Base-by-base conservation (phyloP, 2,113 vertebrate species). In the Carassius gibelio region DNA sequence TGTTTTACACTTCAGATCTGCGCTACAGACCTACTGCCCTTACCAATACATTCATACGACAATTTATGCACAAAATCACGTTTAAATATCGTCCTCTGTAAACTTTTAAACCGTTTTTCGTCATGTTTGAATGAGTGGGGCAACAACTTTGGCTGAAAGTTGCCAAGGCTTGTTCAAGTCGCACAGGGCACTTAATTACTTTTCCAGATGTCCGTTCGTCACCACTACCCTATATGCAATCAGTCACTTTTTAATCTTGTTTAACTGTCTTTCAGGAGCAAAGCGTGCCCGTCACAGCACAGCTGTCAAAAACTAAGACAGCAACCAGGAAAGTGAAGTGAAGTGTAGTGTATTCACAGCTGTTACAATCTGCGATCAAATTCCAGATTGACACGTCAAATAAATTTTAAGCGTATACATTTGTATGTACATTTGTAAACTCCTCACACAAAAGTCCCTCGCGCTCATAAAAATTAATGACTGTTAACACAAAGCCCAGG, bases 111-210 rank as follows among this genome's bases (percentile, higher is more conserved):
- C 84, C 77, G 61, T 86, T 86, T 64, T 82, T 38, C 59, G 76
- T 17, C 23, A 17, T 57, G 85, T 88, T 84, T 88, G 87, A 88
- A 88, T 88, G 85, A 81, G 30, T 48, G 69, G 62, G 42, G 52
- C n/a, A 80, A 79, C 62, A 45, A 75, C 59, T 86, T 82, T 1
- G 77, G 38, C 72, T 84, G 9, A 86, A 50, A 81, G 62, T 81
- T 66, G 62, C 5, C 14, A 64, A 17, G 36, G 59, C 62, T 68
- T 11, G 59, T 81, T 66, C 38, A 3, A 26, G 61, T 52, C 79
- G 23, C n/a, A n/a, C 14, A 48, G 30, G 36, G n/a, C 42, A 48
- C 62, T 13, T 59, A 26, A 7, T 75, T 42, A 5, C 50, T 77
- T 55, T 78, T 62, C 21, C 68, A 36, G n/a, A 19, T 68, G 81